phyloP scores from a whole-genome alignment of 2,113 vertebrate species.

The Vidua chalybeata region DNA sequence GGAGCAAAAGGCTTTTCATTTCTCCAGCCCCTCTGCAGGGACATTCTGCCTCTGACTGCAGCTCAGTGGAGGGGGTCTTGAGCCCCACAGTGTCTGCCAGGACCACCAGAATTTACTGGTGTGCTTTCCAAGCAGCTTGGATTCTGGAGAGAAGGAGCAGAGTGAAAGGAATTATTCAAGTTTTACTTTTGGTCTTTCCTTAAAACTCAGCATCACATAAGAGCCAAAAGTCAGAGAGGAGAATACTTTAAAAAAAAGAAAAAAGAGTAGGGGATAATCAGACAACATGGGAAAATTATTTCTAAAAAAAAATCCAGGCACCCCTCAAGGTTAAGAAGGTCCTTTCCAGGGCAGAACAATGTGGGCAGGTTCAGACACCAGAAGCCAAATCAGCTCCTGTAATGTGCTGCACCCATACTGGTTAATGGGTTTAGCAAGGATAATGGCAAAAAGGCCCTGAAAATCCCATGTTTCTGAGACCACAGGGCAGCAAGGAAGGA shows the following conservation, averaged over 20 bases:
- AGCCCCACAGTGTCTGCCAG: neutral
- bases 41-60: neutral
- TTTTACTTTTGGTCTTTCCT: neutral
- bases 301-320: rapidly evolving
- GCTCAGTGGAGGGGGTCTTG: neutral
- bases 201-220: neutral
- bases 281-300: neutral
- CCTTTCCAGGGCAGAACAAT: neutral
- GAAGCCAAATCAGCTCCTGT: neutral
- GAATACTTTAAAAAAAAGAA: neutral
- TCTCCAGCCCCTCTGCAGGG: neutral
- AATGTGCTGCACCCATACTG: neutral
- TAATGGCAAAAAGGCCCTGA: neutral
- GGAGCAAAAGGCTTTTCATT: neutral
- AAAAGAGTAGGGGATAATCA: neutral
- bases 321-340: neutral
- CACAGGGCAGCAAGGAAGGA: neutral
- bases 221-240: neutral
- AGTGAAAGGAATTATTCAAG: neutral
- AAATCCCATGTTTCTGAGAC: neutral
- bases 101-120: neutral
- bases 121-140: neutral
- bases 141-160: neutral
- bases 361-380: neutral
- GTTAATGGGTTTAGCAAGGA: neutral